phyloP scores from a whole-genome alignment of 1,140 invertebrate species.

The Glossosoma conforme region DNA sequence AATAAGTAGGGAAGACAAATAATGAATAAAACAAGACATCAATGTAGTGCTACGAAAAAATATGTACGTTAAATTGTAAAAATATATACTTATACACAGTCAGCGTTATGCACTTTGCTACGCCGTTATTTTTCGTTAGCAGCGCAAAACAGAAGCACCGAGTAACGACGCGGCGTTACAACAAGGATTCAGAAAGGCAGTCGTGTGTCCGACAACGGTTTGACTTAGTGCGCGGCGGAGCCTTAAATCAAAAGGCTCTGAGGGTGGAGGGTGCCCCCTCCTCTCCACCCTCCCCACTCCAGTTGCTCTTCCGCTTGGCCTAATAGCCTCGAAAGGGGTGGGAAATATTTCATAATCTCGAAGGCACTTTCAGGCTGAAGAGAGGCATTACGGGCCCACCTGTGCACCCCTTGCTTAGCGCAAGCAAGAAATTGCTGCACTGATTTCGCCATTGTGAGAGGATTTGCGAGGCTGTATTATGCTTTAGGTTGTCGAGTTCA shows the following conservation, averaged over 20 bases:
- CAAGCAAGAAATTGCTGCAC: background rate
- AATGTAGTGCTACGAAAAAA: no score
- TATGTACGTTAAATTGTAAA: no score
- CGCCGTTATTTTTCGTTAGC: no score
- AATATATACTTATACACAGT: no score
- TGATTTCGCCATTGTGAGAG: background rate
- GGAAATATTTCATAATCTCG: constrained; percentile 30
- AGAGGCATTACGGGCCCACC: constrained; percentile 1
- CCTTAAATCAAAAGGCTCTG: constrained; percentile 28
- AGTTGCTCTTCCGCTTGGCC: no score
- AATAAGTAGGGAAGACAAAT: no score
- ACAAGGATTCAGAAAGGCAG: constrained; percentile 8
- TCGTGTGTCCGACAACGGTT: constrained; percentile 19
- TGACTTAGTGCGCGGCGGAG: constrained; percentile 22
- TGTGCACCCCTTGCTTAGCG: background rate
- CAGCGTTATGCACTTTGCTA: no score
- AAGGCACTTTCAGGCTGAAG: background rate
- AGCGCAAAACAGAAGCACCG: no score
- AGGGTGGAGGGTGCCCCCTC: background rate
- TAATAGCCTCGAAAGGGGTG: constrained; percentile 9
- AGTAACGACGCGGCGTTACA: constrained; percentile 13
- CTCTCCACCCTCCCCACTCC: background rate
- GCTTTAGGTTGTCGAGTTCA: no score
- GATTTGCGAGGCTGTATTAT: no score
- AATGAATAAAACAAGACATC: no score